These are phyloP conservation scores for Chlorospingus flavigularis DNA, from an alignment of 2,797 vertebrate species.

Conservation along the genomic window DNA sequence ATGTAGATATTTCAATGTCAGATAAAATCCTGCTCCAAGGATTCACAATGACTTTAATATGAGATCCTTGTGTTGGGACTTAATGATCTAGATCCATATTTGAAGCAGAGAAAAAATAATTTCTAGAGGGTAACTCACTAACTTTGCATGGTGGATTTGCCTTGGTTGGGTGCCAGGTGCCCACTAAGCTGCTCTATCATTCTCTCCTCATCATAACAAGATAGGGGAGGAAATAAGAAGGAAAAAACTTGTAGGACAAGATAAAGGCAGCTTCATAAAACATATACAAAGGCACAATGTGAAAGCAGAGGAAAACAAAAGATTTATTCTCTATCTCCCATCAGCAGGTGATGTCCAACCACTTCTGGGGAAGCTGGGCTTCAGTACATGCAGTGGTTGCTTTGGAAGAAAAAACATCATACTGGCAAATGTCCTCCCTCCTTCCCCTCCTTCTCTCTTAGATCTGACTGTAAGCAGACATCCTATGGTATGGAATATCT, in stretches of 20 bases:
- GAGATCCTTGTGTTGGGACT: neutral
- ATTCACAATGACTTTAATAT: neutral
- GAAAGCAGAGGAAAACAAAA: neutral
- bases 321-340: neutral
- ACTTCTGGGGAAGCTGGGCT: neutral
- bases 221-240: neutral
- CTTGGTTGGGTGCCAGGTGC: neutral
- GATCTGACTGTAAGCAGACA: neutral
- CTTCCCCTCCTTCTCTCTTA: neutral
- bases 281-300: neutral
- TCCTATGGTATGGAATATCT: neutral
- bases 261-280: neutral
- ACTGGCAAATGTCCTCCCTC: neutral
- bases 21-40: neutral
- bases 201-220: neutral
- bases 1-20: neutral
- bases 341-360: neutral
- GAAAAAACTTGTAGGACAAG: neutral
- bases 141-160: neutral
- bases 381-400: neutral
- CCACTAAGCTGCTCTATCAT: neutral
- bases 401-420: fast-evolving
- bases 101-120: neutral
- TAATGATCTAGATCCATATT: neutral
- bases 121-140: neutral